Evolutionary conservation across 2,888 invertebrate species (phyloP), one percentile per base, ranked within the genome.

Genomic region (Ariolimax columbianus): DNA sequence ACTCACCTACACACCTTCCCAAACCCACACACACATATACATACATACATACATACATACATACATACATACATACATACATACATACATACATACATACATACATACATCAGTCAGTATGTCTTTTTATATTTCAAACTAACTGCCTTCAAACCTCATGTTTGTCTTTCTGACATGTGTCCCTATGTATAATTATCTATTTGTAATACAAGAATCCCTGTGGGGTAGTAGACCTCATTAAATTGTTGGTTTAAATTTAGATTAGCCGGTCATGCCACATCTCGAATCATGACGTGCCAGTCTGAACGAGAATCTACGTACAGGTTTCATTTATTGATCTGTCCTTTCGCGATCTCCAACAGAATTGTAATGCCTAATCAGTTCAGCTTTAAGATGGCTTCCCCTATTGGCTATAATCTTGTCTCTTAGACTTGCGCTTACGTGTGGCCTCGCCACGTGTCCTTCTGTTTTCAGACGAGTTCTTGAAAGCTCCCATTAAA

Each of bases 281-380:
- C 26, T 6, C 4, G 26, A 40, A 72, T 72, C 72, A 6, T 40
- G 40, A 26, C 4, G 26, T 17, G 0, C 19, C 9, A 17, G 40
- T 30, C 33, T 47, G n/a, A 55, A 47, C 23, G 43, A 47, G 23
- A 36, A 51, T 51, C 30, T 47, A 9, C 30, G 51, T 51, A 19
- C 51, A 55, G 55, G 17, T 77, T 77, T 77, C 17, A 7, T 77
- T 30, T 77, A 77, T 55, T n/a, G 77, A 55, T 77, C 77, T 66
- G 77, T 23, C 4, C 19, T 6, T 4, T 33, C 51, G 36, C 14
- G 2, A 77, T 23, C 55, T 33, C 3, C 30, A n/a, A 77, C 36
- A 55, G 77, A 55, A 77, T 77, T 47, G 19, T n/a, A 43, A 30
- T 19, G 40, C 11, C 47, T 51, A 38, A 43, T 43, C 75, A 75